Evolutionary conservation across 64 coral and sea anemone species (phyloP), one percentile per base, ranked within the genome.

Genomic region (Actinia equina): DNA sequence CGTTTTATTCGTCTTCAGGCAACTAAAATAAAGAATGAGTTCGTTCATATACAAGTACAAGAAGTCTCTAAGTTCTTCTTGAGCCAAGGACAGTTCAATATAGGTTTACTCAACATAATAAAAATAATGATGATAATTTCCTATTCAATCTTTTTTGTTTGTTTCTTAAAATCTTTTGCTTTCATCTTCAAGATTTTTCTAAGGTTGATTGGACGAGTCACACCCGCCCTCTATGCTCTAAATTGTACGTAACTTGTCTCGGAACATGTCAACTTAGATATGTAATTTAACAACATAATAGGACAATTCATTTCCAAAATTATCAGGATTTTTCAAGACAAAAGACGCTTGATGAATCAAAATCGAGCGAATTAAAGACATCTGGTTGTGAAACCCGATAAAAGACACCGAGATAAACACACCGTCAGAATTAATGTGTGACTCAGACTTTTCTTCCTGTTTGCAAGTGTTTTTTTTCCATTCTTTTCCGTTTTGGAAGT

Each of bases 341-440:
- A 74, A 74, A 9, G 25, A 74, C 69, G 69, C 0, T 27, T 12
- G 69, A 74, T 74, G 25, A 74, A 41, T 74, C 69, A 26, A 74
- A 74, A 9, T 74, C 10, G 13, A 30, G 25, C 6, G 69, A 74
- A 74, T 74, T 74, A 74, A 74, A 74, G 69, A 74, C 69, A 74
- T 74, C 69, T 74, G 69, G n/a, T 74, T 27, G 41, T 74, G 69
- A 20, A 20, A 65, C 62, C 20, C 62, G 62, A 74, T 74, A 74
- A 74, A 74, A 41, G n/a, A 30, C 23, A 65, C 69, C 69, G 69
- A 74, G 69, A 74, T 74, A 74, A 74, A 74, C 69, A 74, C 12
- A 74, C 25, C 41, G 69, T 74, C 69, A 74, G 25, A 74, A 74
- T 74, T 74, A 74, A 74, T 74, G 69, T 74, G 69, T 74, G 69